Conservation (phyloP, 2,797 vertebrate species). For the Amblyopsis hoosieri region DNA sequence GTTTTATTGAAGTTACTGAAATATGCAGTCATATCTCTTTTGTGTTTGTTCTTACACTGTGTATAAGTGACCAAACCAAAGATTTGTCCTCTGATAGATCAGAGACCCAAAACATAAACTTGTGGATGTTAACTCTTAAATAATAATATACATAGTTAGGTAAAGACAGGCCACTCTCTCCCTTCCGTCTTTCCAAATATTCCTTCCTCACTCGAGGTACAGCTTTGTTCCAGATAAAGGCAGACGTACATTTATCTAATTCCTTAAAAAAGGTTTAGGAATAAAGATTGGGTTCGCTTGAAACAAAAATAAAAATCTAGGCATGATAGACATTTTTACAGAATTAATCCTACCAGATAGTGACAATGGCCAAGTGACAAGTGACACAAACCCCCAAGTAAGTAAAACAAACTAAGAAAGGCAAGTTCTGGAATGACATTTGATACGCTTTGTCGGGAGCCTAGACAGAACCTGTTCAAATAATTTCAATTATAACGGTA, state of each 20-base stretch:
- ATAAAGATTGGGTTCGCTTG: slow-evolving; percentile 10
- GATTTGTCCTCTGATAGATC: background rate
- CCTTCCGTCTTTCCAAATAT: slow-evolving; percentile 11
- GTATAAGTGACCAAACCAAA: slow-evolving; percentile 1
- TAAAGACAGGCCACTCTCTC: slow-evolving; percentile 8
- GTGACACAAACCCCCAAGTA: background rate
- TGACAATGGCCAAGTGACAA: slow-evolving; percentile 3
- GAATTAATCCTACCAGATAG: slow-evolving; percentile 11
- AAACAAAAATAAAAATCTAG: background rate
- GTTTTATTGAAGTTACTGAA: too few relatives aligned
- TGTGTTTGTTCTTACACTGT: too few relatives aligned
- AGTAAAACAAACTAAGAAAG: background rate
- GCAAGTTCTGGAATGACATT: background rate
- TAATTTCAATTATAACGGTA: too few relatives aligned
- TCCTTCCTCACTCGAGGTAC: slow-evolving; percentile 11
- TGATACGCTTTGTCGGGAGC: background rate
- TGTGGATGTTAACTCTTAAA: slow-evolving; percentile 12
- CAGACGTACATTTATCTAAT: slow-evolving; percentile 7
- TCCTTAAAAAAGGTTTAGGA: slow-evolving; percentile 21
- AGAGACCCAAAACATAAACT: slow-evolving; percentile 14
- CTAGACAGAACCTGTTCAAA: too few relatives aligned
- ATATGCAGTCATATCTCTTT: too few relatives aligned
- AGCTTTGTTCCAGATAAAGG: slow-evolving; percentile 23
- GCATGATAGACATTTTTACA: slow-evolving; percentile 7
- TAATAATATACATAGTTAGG: slow-evolving; percentile 18